Conservation (phyloP, 2,113 vertebrate species). For the Callionymus lyra region DNA sequence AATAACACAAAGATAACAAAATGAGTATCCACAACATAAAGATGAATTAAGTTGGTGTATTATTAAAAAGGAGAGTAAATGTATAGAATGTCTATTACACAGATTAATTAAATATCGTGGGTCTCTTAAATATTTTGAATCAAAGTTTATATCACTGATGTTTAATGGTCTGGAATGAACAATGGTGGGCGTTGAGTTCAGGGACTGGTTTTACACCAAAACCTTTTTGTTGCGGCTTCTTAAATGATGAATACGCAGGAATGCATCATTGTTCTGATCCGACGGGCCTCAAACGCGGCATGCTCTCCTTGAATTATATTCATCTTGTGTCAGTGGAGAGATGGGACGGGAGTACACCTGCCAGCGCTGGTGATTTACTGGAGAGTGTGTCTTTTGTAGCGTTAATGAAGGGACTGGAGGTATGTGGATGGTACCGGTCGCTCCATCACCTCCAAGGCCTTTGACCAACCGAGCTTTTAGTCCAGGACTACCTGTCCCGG, state of each 20-base stretch:
- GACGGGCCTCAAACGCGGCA: constrained; percentile 12
- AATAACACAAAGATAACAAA: too few relatives aligned
- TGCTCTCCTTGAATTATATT: constrained; percentile 39
- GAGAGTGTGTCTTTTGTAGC: constrained; percentile 49
- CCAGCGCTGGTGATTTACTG: constrained; percentile 60
- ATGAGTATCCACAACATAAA: too few relatives aligned
- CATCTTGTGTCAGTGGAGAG: constrained; percentile 28
- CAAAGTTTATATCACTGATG: too few relatives aligned
- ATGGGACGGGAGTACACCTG: constrained; percentile 58
- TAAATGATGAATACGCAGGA: constrained; percentile 13
- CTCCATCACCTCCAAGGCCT: constrained; percentile 56
- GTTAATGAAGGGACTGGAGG: constrained; percentile 59
- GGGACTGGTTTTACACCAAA: too few relatives aligned
- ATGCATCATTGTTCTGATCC: constrained; percentile 20
- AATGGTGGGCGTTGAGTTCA: too few relatives aligned
- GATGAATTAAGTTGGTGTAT: too few relatives aligned
- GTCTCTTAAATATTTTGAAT: too few relatives aligned
- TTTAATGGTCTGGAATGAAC: too few relatives aligned
- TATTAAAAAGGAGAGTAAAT: too few relatives aligned
- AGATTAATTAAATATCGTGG: too few relatives aligned
- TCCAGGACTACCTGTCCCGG: neutral
- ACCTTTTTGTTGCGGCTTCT: too few relatives aligned
- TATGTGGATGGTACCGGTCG: constrained; percentile 62
- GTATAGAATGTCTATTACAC: too few relatives aligned
- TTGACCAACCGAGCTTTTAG: constrained; percentile 20